Conservation (phyloP, 2,888 invertebrate genomes). For the Mythimna loreyi region DNA sequence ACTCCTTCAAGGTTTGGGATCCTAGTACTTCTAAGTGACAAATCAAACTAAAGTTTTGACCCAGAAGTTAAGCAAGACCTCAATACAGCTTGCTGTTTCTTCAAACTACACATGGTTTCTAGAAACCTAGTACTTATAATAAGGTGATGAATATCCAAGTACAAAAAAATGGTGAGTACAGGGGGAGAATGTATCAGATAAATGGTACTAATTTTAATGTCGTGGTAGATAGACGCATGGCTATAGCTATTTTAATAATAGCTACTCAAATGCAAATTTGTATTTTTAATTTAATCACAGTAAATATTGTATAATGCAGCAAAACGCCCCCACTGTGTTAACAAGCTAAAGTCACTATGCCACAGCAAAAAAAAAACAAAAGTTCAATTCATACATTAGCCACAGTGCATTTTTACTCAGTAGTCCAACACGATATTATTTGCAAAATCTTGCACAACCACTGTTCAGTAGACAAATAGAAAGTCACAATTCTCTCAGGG, state of each 20-base stretch:
- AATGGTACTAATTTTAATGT: constrained; percentile 59
- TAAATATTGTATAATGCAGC: constrained; percentile 2
- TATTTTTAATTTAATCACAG: constrained; percentile 10
- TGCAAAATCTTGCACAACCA: constrained; percentile 30
- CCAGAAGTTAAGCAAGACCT: not conserved
- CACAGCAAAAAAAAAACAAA: constrained; percentile 11
- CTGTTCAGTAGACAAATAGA: constrained; percentile 68
- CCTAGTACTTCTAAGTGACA: constrained; percentile 22
- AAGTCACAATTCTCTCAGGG: constrained; percentile 81
- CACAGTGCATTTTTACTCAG: constrained; percentile 24
- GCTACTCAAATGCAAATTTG: constrained; percentile 31
- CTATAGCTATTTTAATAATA: constrained; percentile 47
- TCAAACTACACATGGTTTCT: not conserved
- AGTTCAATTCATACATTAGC: constrained; percentile 3
- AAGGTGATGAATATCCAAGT: constrained; percentile 8
- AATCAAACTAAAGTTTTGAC: not conserved
- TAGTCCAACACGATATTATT: constrained; percentile 5
- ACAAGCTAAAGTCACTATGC: not conserved
- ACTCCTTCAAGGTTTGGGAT: not conserved
- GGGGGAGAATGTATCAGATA: constrained; percentile 44
- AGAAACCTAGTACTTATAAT: constrained; percentile 15
- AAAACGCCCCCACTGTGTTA: constrained; percentile 37
- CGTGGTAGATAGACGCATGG: constrained; percentile 73
- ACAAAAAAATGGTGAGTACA: constrained; percentile 40
- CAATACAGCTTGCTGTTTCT: not conserved